Base-by-base conservation (phyloP, 1,140 invertebrate species). In the Aradophagus sp. region DNA sequence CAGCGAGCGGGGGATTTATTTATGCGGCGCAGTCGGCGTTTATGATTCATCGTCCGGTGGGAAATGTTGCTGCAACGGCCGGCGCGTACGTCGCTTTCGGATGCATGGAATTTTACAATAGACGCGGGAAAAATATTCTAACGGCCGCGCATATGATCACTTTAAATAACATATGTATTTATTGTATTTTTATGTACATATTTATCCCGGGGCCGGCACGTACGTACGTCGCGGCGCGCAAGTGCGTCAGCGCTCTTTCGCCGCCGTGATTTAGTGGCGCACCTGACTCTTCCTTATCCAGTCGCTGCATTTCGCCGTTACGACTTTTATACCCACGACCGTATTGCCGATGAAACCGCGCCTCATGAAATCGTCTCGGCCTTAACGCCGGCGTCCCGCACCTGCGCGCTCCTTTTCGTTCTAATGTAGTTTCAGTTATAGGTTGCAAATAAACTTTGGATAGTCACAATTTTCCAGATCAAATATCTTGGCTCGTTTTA, bases 101-200 rank as follows among this genome's bases (percentile, higher is more conserved):
- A 73, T 73, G 70, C 70, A 73, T 67, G 35, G 63, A 67, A 73
- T 73, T 73, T 73, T 73, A 67, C 62, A 73, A 67, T 45, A 63
- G 62, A 58, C 31, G 50, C 16, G 47, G 27, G 53, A 59, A 53
- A 67, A 52, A 73, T 53, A 44, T 73, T 45, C 12, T 12, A 42
- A 45, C 29, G 32, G 41, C 13, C 17, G 42, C 20, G 45, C 56
- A 45, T 61, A 56, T 62, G 69, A 73, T 67, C 42, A 42, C 38
- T 53, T 44, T 56, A 62, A 72, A 66, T 66, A 66, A 66, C 62
- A 39, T 34, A 65, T 45, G 50, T 52, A 72, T 72, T 66, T 61
- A 66, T 61, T 72, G 55, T 50, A 66, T 62, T 62, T 66, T 62
- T 65, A 62, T 72, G 55, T 47, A 62, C 42, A 72, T 65, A 50